A percentile compares a stretch with the other conserved stretches of the same genome.
Conservation (phyloP, 2,888 invertebrate species). For the Carterocephalus palaemon region DNA sequence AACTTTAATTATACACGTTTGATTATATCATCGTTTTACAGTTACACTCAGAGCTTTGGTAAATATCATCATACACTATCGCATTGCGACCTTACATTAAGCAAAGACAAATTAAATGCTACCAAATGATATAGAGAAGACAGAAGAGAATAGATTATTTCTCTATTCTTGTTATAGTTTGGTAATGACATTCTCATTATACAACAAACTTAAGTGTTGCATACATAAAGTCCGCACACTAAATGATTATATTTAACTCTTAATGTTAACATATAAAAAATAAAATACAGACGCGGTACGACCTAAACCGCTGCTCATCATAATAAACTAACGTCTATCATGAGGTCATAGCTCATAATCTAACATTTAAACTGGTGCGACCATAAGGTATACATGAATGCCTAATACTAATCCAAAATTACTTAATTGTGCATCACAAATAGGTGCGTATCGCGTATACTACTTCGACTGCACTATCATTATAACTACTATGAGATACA, state of each 20-base stretch:
- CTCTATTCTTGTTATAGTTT: too few species aligned
- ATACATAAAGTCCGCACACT: too few species aligned
- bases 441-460: conserved; percentile 18
- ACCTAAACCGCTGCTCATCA: conserved; percentile 13
- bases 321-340: not conserved
- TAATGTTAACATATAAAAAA: too few species aligned
- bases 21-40: conserved; percentile 3
- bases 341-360: not conserved
- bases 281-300: conserved; percentile 2
- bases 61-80: too few species aligned
- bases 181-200: too few species aligned
- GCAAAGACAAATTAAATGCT: not conserved
- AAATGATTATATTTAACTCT: too few species aligned
- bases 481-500: conserved; percentile 11
- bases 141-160: too few species aligned
- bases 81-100: too few species aligned
- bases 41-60: not conserved
- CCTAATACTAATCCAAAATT: conserved; percentile 9
- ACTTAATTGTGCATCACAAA: conserved; percentile 31
- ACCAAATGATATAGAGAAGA: too few species aligned
- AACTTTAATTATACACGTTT: conserved; percentile 18
- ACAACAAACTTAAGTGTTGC: too few species aligned
- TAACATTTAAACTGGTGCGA: conserved; percentile 2
- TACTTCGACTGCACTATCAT: conserved; percentile 5
- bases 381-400: not conserved